A percentile compares a stretch with the other conserved stretches of the same genome.
Evolutionary conservation across 1,140 invertebrate species (phyloP).

Genomic region (Gryllus bimaculatus): DNA sequence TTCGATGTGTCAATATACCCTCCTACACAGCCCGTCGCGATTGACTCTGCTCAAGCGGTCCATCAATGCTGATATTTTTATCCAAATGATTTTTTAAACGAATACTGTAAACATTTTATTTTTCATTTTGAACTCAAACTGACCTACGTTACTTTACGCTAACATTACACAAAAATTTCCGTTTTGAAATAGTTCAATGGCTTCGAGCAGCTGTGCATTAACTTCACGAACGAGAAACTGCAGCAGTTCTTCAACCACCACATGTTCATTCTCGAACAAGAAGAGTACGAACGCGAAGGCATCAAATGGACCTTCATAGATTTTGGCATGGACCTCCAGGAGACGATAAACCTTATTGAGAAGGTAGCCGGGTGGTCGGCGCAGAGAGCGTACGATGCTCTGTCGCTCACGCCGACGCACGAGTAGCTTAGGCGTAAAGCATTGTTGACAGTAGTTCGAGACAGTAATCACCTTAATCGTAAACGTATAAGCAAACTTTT

Average conservation of each 20-base stretch:
- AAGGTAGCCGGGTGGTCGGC: conserved; percentile 53
- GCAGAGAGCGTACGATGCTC: neutral
- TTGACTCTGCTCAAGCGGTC: neutral
- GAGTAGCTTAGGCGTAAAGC: neutral
- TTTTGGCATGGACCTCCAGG: conserved; percentile 88
- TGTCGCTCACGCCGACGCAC: neutral
- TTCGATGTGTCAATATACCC: neutral
- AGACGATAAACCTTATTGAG: conserved; percentile 87
- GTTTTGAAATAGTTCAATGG: conserved; percentile 64
- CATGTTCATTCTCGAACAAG: conserved; percentile 95
- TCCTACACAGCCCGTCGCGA: neutral
- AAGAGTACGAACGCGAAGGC: conserved; percentile 86
- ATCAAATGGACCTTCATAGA: conserved; percentile 88
- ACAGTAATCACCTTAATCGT: neutral
- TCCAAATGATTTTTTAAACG: no score
- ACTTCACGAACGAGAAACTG: conserved; percentile 93
- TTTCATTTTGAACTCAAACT: neutral
- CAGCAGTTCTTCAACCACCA: conserved; percentile 96
- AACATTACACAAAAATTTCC: neutral
- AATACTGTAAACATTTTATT: neutral
- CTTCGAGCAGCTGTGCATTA: conserved; percentile 95
- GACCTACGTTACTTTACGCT: neutral
- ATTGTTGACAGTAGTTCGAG: neutral
- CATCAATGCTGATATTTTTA: neutral
- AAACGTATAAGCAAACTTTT: neutral